A percentile compares a stretch with the other conserved stretches of the same genome.
Evolutionary conservation across 2,888 invertebrate species (phyloP).

Genomic region (Heliconius aoede): DNA sequence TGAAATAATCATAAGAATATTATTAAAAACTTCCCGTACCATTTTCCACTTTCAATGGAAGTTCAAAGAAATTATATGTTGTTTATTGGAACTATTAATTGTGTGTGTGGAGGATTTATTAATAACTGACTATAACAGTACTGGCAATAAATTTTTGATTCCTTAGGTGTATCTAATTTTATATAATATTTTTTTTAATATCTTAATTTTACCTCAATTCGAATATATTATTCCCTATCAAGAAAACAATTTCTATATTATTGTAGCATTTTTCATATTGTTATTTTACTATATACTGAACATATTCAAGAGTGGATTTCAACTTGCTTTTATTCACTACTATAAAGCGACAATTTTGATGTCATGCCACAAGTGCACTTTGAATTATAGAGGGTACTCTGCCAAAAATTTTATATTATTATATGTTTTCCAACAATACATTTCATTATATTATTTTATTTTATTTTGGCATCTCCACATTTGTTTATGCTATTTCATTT

Average conservation of each 20-base stretch:
- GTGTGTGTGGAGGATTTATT: no score
- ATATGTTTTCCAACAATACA: conserved; percentile 1
- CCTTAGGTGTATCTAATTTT: no score
- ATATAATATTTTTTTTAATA: no score
- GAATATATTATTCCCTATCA: neutral
- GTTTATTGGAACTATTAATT: neutral
- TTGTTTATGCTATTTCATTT: neutral
- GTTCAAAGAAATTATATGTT: no score
- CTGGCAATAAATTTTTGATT: no score
- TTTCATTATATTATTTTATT: conserved; percentile 13
- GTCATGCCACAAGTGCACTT: conserved; percentile 23
- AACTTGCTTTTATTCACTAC: conserved; percentile 14
- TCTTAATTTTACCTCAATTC: no score
- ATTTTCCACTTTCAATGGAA: no score
- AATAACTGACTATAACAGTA: no score
- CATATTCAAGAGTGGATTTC: conserved; percentile 16
- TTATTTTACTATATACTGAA: neutral
- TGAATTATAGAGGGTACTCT: conserved; percentile 16
- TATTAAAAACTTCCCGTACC: no score
- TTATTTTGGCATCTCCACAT: neutral
- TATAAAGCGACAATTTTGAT: conserved; percentile 10
- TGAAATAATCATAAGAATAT: no score
- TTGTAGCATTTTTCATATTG: neutral
- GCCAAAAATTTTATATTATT: conserved; percentile 7
- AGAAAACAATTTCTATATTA: neutral